Percentiles rank a stretch among this genome's conserved stretches.
Conservation (phyloP, 2,113 vertebrate species). For the Monopterus albus region DNA sequence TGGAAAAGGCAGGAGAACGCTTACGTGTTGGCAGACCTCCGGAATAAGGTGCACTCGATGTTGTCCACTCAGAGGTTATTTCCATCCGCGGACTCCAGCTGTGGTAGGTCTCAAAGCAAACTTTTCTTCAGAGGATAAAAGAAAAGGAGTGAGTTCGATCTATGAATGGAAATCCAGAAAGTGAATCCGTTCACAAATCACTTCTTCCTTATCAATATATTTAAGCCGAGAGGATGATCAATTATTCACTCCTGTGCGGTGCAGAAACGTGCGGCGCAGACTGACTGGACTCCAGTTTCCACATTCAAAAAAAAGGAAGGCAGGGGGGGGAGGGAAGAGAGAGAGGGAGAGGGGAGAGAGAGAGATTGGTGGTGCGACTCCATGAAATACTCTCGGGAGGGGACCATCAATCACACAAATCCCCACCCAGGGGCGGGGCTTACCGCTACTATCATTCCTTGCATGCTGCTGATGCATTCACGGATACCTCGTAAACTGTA, state of each 20-base stretch:
- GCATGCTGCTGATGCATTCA: constrained; percentile 42
- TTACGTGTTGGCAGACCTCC: constrained; percentile 68
- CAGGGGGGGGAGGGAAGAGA: not conserved
- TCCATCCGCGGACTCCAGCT: constrained; percentile 70
- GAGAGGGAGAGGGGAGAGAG: not conserved
- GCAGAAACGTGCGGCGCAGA: constrained; percentile 35
- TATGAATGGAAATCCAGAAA: constrained; percentile 17
- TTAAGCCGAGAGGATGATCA: constrained; percentile 13
- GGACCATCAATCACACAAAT: constrained; percentile 68
- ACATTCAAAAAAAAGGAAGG: constrained; percentile 46
- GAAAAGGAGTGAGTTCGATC: not conserved
- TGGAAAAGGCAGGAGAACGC: not conserved
- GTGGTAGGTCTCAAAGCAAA: constrained; percentile 58
- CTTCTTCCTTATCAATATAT: constrained; percentile 43
- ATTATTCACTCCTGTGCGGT: constrained; percentile 28
- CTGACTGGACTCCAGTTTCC: constrained; percentile 34
- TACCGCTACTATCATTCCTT: constrained; percentile 30
- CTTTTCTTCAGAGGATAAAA: constrained; percentile 60
- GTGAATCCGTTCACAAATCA: constrained; percentile 30
- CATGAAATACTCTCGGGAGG: constrained; percentile 59
- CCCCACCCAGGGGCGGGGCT: constrained; percentile 75
- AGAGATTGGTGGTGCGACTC: constrained; percentile 14
- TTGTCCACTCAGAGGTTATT: constrained; percentile 24
- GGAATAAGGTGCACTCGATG: constrained; percentile 51
- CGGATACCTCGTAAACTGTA: constrained; percentile 9